Percentiles rank a stretch among this genome's conserved stretches.
Conservation (phyloP, 2,113 vertebrate genomes). For the Labrus mixtus region DNA sequence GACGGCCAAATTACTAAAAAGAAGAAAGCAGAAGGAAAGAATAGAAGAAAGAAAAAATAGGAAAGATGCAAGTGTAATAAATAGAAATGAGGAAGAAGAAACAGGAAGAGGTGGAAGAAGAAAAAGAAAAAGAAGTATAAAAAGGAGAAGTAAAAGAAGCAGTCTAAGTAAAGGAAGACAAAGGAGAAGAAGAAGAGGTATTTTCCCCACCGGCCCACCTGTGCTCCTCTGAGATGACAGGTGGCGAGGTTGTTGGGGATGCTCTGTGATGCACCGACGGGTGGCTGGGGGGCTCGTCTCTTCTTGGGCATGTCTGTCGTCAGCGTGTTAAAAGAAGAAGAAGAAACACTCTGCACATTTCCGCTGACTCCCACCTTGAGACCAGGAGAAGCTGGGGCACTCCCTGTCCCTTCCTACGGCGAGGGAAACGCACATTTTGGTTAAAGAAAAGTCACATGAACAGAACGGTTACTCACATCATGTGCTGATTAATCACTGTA, state of each 20-base stretch:
- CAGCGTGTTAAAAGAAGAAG: conserved; percentile 78
- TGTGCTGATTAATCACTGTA: conserved; percentile 56
- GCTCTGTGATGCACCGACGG: conserved; percentile 83
- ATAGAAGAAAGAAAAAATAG: too few relatives aligned
- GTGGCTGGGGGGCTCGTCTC: conserved; percentile 89
- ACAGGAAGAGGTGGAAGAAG: neutral
- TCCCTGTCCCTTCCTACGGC: conserved; percentile 81
- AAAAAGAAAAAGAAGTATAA: too few relatives aligned
- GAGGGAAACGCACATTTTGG: neutral
- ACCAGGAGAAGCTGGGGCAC: conserved; percentile 86
- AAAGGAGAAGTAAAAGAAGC: too few relatives aligned
- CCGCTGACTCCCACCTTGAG: conserved; percentile 74
- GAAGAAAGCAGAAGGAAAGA: too few relatives aligned
- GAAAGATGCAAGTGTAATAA: too few relatives aligned
- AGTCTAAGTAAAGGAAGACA: too few relatives aligned
- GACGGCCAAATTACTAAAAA: too few relatives aligned
- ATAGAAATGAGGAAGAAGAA: neutral
- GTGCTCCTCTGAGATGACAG: conserved; percentile 43
- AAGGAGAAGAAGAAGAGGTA: neutral
- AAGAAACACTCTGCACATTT: conserved; percentile 75
- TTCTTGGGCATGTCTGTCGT: conserved; percentile 88
- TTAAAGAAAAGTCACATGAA: neutral
- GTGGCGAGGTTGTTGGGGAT: conserved; percentile 76
- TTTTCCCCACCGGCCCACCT: conserved; percentile 49
- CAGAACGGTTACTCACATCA: neutral